Evolutionary conservation across 2,113 vertebrate genomes (phyloP).

Genomic region (Hemiscyllium ocellatum): DNA sequence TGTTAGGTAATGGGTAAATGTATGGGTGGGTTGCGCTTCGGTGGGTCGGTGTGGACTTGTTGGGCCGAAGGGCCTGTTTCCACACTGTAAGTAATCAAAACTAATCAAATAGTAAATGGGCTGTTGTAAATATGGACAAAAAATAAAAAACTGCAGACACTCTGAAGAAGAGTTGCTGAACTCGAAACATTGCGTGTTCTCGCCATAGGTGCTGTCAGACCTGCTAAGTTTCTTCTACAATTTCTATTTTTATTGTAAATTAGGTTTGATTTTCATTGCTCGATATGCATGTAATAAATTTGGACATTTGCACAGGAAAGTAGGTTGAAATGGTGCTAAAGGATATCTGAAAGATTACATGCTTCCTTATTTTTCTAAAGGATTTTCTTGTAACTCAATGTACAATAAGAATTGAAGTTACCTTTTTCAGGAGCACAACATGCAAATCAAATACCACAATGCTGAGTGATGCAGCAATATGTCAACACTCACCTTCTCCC

Average conservation of each 20-base stretch:
- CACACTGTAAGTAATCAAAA: too few species aligned
- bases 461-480: not conserved
- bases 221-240: too few species aligned
- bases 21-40: too few species aligned
- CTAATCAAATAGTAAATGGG: too few species aligned
- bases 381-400: not conserved
- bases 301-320: not conserved
- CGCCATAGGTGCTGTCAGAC: not conserved
- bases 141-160: too few species aligned
- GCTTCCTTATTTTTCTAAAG: not conserved
- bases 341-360: not conserved
- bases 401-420: not conserved
- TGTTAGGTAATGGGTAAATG: too few species aligned
- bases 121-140: not conserved
- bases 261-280: not conserved
- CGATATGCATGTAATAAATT: not conserved
- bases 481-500: slow-evolving; percentile 69
- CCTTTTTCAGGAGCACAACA: not conserved
- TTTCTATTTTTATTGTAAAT: not conserved
- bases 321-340: not conserved
- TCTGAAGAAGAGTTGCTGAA: too few species aligned
- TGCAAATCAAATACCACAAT: not conserved
- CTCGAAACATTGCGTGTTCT: too few species aligned
- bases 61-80: too few species aligned
- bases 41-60: too few species aligned